Conservation (phyloP, 2,113 vertebrate genomes). For the Ceyx margarethae region DNA sequence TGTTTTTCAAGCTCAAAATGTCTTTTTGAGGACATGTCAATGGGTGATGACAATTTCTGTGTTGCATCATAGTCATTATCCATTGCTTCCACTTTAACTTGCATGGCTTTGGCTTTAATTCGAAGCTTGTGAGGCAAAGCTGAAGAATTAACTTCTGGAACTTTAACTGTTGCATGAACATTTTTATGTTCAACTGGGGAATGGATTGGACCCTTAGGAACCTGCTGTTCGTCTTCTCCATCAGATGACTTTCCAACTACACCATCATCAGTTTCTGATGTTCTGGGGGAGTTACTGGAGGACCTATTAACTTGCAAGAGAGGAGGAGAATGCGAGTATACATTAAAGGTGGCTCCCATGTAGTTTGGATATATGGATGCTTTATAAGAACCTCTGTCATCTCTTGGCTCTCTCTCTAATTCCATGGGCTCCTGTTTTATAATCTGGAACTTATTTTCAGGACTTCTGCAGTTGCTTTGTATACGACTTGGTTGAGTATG, state of each 20-base stretch:
- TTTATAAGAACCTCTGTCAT: constrained; percentile 77
- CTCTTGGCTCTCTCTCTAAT: constrained; percentile 74
- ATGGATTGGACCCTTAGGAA: constrained; percentile 87
- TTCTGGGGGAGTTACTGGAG: constrained; percentile 90
- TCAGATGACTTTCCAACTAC: constrained; percentile 89
- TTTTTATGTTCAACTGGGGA: constrained; percentile 82
- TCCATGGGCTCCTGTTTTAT: constrained; percentile 90
- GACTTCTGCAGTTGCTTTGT: constrained; percentile 72
- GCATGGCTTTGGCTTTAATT: constrained; percentile 90
- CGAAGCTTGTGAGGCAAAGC: constrained; percentile 95
- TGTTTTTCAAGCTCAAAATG: constrained; percentile 75
- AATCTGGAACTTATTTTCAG: constrained; percentile 73
- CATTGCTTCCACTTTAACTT: constrained; percentile 89
- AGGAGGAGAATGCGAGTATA: constrained; percentile 83
- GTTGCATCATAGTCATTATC: constrained; percentile 87
- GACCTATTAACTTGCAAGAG: constrained; percentile 84
- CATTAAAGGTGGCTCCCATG: constrained; percentile 74
- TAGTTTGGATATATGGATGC: constrained; percentile 83
- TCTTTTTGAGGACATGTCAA: constrained; percentile 77
- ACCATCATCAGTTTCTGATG: constrained; percentile 86
- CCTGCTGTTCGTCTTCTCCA: constrained; percentile 95
- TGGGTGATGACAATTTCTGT: constrained; percentile 77
- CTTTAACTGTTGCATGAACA: constrained; percentile 82
- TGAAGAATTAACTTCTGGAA: constrained; percentile 85
- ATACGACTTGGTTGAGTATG: constrained; percentile 69